Evolutionary conservation across 2,113 vertebrate species (phyloP).

Genomic region (Rhagologus leucostigma): DNA sequence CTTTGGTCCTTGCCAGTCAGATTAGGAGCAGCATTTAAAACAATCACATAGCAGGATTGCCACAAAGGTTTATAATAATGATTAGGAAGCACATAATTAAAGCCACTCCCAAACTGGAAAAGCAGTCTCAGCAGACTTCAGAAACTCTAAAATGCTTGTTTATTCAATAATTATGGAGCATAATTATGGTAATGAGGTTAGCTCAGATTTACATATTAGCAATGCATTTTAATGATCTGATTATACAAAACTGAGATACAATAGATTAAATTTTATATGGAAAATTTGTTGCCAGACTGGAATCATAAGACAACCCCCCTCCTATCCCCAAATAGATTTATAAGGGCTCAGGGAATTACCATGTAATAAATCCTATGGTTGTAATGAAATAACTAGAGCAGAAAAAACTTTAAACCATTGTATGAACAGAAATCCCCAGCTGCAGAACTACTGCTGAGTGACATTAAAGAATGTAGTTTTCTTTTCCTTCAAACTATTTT

Average conservation of each 20-base stretch:
- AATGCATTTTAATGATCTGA: constrained; percentile 77
- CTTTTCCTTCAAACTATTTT: constrained; percentile 23
- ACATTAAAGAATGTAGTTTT: constrained; percentile 30
- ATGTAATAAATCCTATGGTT: constrained; percentile 61
- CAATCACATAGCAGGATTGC: neutral
- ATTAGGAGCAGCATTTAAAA: neutral
- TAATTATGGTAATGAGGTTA: constrained; percentile 69
- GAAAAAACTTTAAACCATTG: constrained; percentile 52
- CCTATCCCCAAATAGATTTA: constrained; percentile 24
- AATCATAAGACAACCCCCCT: constrained; percentile 28
- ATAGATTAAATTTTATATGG: constrained; percentile 60
- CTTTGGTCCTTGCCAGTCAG: neutral
- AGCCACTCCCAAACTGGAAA: constrained; percentile 25
- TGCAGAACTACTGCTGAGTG: constrained; percentile 32
- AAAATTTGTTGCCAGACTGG: constrained; percentile 52
- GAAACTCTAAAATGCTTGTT: constrained; percentile 56
- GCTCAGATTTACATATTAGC: constrained; percentile 72
- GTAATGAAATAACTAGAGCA: constrained; percentile 62
- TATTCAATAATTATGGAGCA: constrained; percentile 69
- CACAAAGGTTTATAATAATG: neutral
- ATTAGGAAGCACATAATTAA: constrained; percentile 9
- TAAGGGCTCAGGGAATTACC: constrained; percentile 53
- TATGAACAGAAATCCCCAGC: constrained; percentile 47
- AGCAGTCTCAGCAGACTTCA: constrained; percentile 52
- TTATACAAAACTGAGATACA: constrained; percentile 67